A percentile compares a stretch with the other conserved stretches of the same genome.
These are phyloP conservation scores for Lampris megalopsis DNA, from an alignment of 2,113 vertebrate species.

Conservation along the genomic window DNA sequence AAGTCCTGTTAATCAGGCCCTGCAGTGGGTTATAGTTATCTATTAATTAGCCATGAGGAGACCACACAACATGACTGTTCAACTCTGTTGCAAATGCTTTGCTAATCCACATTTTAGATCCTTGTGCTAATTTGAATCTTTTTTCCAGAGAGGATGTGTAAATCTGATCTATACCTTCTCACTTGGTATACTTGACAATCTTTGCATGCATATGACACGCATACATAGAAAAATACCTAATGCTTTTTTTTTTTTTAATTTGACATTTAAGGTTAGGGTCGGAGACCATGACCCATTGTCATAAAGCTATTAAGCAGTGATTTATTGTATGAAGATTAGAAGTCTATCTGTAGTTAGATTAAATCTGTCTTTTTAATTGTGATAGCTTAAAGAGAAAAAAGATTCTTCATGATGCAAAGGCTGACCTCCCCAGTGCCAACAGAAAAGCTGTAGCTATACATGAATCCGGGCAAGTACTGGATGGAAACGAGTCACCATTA, in stretches of 20 bases:
- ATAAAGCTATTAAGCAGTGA: no score
- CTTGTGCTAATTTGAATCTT: not conserved
- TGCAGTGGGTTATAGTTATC: conserved; percentile 61
- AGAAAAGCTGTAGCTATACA: no score
- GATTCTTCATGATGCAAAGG: no score
- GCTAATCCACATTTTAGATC: not conserved
- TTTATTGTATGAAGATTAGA: no score
- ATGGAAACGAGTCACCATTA: no score
- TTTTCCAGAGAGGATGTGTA: not conserved
- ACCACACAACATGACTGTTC: conserved; percentile 43
- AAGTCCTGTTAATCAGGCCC: conserved; percentile 65
- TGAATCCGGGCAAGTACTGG: no score
- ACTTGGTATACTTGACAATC: not conserved
- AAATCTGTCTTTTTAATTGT: no score
- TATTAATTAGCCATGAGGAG: conserved; percentile 71
- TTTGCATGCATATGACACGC: conserved; percentile 13
- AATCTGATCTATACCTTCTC: not conserved
- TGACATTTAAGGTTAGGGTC: not conserved
- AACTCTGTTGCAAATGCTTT: conserved; percentile 23
- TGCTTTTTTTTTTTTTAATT: conserved; percentile 28
- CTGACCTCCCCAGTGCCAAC: no score
- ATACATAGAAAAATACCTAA: conserved; percentile 21
- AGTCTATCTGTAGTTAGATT: no score
- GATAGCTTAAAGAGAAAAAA: no score
- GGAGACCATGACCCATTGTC: no score